These are phyloP conservation scores for Clarias magur DNA, from an alignment of 2,113 vertebrate genomes.

Conservation along the genomic window DNA sequence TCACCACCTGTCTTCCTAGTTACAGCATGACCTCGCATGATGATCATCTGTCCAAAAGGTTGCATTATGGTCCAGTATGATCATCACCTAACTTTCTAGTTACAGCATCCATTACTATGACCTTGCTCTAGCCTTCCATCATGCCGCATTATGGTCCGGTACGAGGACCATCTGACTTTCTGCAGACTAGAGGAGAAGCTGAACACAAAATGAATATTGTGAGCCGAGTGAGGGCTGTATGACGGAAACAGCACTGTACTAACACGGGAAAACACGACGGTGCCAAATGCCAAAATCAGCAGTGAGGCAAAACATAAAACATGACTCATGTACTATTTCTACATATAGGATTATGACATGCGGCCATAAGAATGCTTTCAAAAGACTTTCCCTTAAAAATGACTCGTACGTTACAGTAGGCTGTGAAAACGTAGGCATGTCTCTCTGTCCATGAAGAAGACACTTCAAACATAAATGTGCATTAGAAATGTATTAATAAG, in stretches of 20 bases:
- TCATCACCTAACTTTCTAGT: background rate
- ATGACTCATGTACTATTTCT: background rate
- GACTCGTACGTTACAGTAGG: background rate
- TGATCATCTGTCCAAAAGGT: background rate
- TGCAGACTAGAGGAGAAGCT: background rate
- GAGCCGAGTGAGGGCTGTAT: too few relatives aligned
- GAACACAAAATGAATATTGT: slow-evolving; percentile 18
- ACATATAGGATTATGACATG: slow-evolving; percentile 18
- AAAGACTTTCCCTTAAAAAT: background rate
- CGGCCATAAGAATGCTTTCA: slow-evolving; percentile 2
- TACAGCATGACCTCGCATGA: background rate
- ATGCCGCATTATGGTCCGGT: background rate
- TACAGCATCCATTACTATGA: background rate
- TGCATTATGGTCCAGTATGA: too few relatives aligned
- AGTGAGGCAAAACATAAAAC: slow-evolving; percentile 1
- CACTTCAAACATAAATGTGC: background rate
- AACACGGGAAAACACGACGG: background rate
- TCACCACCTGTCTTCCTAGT: background rate
- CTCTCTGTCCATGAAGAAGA: background rate
- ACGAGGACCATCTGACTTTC: background rate
- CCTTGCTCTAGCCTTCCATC: background rate
- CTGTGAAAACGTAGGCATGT: background rate
- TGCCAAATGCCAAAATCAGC: background rate
- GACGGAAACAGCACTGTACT: background rate
- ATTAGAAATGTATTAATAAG: background rate